Evolutionary conservation across 2,797 vertebrate genomes (phyloP), one percentile per base, ranked within the genome.

Genomic region (Gambusia yucatana): DNA sequence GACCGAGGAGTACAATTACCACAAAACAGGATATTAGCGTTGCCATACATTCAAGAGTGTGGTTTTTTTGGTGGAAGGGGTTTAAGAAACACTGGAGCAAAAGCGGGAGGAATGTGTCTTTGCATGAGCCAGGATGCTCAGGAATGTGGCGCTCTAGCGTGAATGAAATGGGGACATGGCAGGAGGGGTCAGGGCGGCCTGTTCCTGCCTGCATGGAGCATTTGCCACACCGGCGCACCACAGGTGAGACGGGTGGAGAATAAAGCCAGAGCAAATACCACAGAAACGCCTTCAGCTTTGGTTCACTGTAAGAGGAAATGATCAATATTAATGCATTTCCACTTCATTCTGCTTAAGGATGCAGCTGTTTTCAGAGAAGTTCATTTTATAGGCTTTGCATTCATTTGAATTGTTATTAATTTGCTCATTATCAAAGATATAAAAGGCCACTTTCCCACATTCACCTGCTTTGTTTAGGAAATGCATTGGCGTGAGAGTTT

Each of bases 161-260:
- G 83, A 94, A 92, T 88, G 90, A 91, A 81, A 78, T 39, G 36
- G 30, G 75, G 57, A 88, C 83, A 87, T 84, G 90, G 80, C 65
- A 77, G 88, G 65, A 89, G 52, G 82, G 90, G 91, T 94, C 87
- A 86, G 77, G 77, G 76, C 78, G 77, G 81, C 91, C 81, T 85
- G 93, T 89, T 91, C 81, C 81, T 81, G 86, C 92, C 86, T 75
- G 92, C 76, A 72, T 44, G 47, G 61, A 33, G 79, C 48, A 47
- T 79, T 81, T 77, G 80, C 89, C 84, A 82, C 79, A 77, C 16
- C 6, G 0, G 43, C 33, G 41, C 86, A 44, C 78, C 86, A 82
- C 85, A 77, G 63, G 67, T 36, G 74, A 81, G 57, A 63, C 1
- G 16, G 76, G 36, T 72, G 63, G 82, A 78, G 63, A 79, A 73